These are phyloP conservation scores for Pseudomyrmex concolor DNA, from an alignment of 1,140 invertebrate genomes.

Conservation along the genomic window DNA sequence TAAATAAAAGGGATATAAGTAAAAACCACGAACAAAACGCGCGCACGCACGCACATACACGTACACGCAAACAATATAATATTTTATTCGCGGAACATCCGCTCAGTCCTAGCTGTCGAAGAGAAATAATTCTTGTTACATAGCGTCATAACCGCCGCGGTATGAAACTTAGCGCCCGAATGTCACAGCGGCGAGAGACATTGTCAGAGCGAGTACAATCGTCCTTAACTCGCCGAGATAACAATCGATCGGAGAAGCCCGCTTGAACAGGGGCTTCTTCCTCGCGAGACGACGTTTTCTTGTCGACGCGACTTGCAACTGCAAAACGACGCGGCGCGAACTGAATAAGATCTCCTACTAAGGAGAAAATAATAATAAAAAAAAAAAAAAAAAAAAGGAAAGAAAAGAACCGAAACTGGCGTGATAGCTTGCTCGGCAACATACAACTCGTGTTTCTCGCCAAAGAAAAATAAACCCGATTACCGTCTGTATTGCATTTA, in stretches of 20 bases:
- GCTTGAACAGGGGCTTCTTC: conserved; percentile 30
- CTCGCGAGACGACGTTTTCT: conserved; percentile 12
- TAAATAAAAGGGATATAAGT: neutral
- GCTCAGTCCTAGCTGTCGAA: neutral
- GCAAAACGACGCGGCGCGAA: neutral
- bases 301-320: neutral
- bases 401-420: conserved; percentile 35
- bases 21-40: neutral
- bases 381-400: conserved; percentile 44
- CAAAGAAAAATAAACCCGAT: conserved; percentile 60
- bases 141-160: neutral
- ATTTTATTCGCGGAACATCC: neutral
- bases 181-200: neutral
- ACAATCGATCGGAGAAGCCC: conserved; percentile 49
- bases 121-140: conserved; percentile 13
- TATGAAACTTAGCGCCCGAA: neutral
- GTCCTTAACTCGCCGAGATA: conserved; percentile 53
- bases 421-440: conserved; percentile 35
- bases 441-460: conserved; percentile 34
- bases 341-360: conserved; percentile 30
- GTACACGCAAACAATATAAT: neutral
- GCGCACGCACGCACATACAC: neutral
- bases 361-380: conserved; percentile 35
- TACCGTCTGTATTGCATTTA: conserved; percentile 44
- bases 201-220: conserved; percentile 27